These are phyloP conservation scores for Melipona quadrifasciata DNA, from an alignment of 1,140 invertebrate species.

Conservation along the genomic window DNA sequence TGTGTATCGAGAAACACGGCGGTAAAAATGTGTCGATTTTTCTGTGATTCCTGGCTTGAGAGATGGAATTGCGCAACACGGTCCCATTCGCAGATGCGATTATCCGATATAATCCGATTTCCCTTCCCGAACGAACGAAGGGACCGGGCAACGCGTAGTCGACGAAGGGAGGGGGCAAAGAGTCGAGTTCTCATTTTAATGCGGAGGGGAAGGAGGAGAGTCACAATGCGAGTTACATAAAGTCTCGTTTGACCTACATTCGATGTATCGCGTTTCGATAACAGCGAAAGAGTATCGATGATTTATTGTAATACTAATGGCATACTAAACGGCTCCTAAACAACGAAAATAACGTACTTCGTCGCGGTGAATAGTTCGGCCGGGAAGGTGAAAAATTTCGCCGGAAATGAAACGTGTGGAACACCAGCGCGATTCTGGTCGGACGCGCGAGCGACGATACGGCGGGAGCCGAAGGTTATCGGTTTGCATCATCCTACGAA, in stretches of 20 bases:
- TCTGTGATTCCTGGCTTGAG: background rate
- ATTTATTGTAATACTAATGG: constrained; percentile 29
- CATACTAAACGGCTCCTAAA: background rate
- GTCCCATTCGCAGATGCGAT: background rate
- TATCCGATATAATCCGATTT: background rate
- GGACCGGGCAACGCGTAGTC: background rate
- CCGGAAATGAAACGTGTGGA: constrained; percentile 28
- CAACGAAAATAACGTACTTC: constrained; percentile 50
- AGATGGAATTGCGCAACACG: background rate
- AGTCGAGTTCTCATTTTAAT: background rate
- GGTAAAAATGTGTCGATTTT: background rate
- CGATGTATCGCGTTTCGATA: constrained; percentile 41
- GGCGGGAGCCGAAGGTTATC: constrained; percentile 24
- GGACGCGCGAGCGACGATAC: background rate
- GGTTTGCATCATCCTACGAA: constrained; percentile 4
- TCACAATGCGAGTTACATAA: background rate
- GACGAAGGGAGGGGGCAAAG: too few relatives aligned
- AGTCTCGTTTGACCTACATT: constrained; percentile 45
- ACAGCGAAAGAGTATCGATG: constrained; percentile 7
- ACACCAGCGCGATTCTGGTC: too few relatives aligned
- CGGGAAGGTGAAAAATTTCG: constrained; percentile 38
- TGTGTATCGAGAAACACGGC: too few relatives aligned
- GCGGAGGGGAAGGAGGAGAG: background rate
- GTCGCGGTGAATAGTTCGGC: constrained; percentile 1
- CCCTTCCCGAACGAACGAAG: background rate